Base-by-base conservation (phyloP, 1,140 invertebrate genomes). In the Cyphomyrmex costatus region DNA sequence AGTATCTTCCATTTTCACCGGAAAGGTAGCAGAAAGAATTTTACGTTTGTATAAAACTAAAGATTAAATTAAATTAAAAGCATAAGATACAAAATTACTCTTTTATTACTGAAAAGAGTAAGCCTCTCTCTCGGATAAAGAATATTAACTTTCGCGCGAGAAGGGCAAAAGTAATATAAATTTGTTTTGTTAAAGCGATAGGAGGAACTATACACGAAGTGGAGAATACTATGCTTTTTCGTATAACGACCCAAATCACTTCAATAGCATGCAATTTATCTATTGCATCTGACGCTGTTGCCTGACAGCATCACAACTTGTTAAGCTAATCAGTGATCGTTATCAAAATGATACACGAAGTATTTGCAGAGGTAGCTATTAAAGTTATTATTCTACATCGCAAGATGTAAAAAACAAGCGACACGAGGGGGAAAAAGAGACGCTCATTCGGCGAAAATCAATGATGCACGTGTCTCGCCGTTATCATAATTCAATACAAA, bases 221-320 rank as follows among this genome's bases (percentile, higher is more conserved):
- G 16, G 46, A 36, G 46, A 70, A 70, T 24, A 63, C 77, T 36
- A 27, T 79, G 27, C 36, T 80, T 79, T 79, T n/a, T 21, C 77
- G 61, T 2, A n/a, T n/a, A 79, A 79, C 46, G 63, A 80, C 6
- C 12, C 36, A 24, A 78, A 78, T 78, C 42, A 53, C 30, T 56
- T 12, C 60, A 80, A 82, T 86, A 63, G n/a, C 66, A 60, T 42
- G 63, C 33, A 86, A 84, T 77, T 89, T 66, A 58, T 71, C 56
- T 70, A 63, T 83, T 36, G 46, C 63, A 79, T 70, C 14, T 30
- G 33, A 85, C 36, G 42, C 27, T 27, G 51, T 49, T 85, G 36
- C 36, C 21, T 24, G 33, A 8, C 27, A 53, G 53, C 77, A 33
- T 24, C 19, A 49, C 12, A 49, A 85, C 51, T 86, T 76, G 63